phyloP scores from a whole-genome alignment of 2,113 vertebrate genomes.

The Misgurnus mizolepis region DNA sequence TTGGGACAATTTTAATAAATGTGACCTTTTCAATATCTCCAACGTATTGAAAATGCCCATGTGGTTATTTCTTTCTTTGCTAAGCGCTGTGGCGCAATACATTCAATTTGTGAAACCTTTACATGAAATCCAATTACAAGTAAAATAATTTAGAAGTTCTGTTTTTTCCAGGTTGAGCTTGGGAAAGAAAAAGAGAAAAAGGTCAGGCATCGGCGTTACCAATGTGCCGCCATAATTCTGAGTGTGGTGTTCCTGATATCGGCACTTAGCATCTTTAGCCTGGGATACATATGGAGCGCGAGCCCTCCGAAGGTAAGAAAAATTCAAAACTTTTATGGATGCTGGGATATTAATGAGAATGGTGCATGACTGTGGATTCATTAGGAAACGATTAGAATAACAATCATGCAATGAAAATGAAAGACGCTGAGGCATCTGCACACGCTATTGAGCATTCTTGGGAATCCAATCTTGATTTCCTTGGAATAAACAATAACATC shows the following conservation, averaged over 20 bases:
- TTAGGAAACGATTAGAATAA: constrained; percentile 39
- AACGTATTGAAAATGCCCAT: constrained; percentile 50
- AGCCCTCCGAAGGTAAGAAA: constrained; percentile 70
- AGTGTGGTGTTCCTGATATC: constrained; percentile 67
- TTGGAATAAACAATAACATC: constrained; percentile 31
- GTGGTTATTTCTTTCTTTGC: constrained; percentile 43
- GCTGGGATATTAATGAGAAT: constrained; percentile 7
- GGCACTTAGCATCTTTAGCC: constrained; percentile 68
- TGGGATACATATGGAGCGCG: constrained; percentile 72
- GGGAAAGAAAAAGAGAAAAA: constrained; percentile 72
- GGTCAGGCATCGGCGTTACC: constrained; percentile 61
- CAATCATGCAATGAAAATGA: constrained; percentile 29
- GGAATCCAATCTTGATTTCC: constrained; percentile 38
- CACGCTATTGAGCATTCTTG: constrained; percentile 24
- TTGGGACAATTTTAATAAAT: constrained; percentile 72
- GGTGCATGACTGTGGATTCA: constrained; percentile 28
- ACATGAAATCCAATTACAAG: neutral
- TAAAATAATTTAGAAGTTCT: neutral
- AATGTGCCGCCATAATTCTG: constrained; percentile 66
- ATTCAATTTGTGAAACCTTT: neutral
- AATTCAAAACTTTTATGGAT: neutral
- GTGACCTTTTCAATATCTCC: constrained; percentile 63
- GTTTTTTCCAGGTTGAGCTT: constrained; percentile 65
- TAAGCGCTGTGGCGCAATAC: constrained; percentile 16
- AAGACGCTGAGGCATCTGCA: constrained; percentile 29